phyloP scores from a whole-genome alignment of 2,888 invertebrate species.

The Xiphydria camelus region DNA sequence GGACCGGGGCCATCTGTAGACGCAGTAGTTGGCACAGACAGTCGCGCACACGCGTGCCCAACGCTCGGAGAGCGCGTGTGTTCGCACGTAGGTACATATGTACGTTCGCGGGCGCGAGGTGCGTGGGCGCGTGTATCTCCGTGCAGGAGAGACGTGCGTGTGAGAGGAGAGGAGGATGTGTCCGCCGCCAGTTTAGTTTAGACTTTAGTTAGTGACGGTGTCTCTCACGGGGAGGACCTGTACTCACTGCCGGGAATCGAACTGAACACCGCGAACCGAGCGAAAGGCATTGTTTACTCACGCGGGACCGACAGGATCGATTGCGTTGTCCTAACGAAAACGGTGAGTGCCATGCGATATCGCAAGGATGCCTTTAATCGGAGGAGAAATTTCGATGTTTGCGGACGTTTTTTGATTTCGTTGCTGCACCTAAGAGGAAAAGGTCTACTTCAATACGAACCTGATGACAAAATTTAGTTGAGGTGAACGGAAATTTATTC shows the following conservation, averaged over 20 bases:
- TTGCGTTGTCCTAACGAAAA: constrained; percentile 28
- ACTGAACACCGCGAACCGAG: background rate
- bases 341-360: constrained; percentile 18
- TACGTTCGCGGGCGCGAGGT: constrained; percentile 1
- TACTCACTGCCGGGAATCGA: constrained; percentile 16
- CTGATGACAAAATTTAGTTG: too few relatives aligned
- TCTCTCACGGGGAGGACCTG: constrained; percentile 41
- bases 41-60: background rate
- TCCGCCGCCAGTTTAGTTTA: constrained; percentile 25
- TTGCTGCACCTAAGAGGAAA: too few relatives aligned
- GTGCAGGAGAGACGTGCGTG: too few relatives aligned
- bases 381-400: constrained; percentile 7
- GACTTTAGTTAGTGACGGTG: constrained; percentile 43
- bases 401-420: constrained; percentile 2
- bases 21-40: background rate
- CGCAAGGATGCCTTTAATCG: background rate
- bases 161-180: constrained; percentile 22
- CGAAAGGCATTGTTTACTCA: constrained; percentile 13
- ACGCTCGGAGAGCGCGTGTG: too few relatives aligned
- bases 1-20: too few relatives aligned
- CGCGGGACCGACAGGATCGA: constrained; percentile 11
- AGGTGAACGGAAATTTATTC: too few relatives aligned
- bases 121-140: constrained; percentile 9
- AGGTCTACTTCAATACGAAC: too few relatives aligned
- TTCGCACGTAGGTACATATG: too few relatives aligned